Evolutionary conservation across 2,797 vertebrate species (phyloP).

Genomic region (Gallirallus australis): DNA sequence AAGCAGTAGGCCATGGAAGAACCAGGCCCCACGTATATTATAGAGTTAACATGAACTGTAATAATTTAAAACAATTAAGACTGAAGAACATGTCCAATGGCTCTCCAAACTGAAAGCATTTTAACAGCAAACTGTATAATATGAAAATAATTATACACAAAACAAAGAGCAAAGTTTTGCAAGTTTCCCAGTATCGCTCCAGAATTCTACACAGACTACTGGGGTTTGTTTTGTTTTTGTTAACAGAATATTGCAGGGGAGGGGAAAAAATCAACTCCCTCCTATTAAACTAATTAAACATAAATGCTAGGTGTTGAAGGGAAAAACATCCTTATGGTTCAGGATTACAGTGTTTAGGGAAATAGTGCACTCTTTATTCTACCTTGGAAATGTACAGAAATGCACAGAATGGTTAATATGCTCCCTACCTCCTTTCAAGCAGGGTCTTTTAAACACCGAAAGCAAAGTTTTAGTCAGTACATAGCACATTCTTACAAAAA

Average conservation of each 20-base stretch:
- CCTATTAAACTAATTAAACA: not conserved
- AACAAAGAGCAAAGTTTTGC: not conserved
- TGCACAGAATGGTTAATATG: not conserved
- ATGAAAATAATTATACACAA: not conserved
- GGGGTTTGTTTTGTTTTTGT: not conserved
- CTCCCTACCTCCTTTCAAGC: slow-evolving; percentile 1
- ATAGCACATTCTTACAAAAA: slow-evolving; percentile 47
- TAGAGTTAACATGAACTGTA: not conserved
- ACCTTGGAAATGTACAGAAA: slow-evolving; percentile 4
- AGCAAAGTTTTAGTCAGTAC: slow-evolving; percentile 6
- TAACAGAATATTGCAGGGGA: not conserved
- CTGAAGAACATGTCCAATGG: not conserved
- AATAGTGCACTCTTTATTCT: slow-evolving; percentile 22
- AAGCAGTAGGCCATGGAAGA: not conserved
- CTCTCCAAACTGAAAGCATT: not conserved
- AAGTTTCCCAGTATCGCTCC: not conserved
- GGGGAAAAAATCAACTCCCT: not conserved
- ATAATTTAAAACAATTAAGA: not conserved
- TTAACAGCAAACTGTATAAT: not conserved
- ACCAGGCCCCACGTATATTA: not conserved
- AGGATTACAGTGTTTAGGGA: not conserved
- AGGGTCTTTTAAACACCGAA: slow-evolving; percentile 13
- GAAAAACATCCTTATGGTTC: not conserved
- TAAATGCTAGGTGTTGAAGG: not conserved
- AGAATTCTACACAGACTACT: not conserved